Conservation (phyloP, 2,113 vertebrate species). For the Ahaetulla prasina region DNA sequence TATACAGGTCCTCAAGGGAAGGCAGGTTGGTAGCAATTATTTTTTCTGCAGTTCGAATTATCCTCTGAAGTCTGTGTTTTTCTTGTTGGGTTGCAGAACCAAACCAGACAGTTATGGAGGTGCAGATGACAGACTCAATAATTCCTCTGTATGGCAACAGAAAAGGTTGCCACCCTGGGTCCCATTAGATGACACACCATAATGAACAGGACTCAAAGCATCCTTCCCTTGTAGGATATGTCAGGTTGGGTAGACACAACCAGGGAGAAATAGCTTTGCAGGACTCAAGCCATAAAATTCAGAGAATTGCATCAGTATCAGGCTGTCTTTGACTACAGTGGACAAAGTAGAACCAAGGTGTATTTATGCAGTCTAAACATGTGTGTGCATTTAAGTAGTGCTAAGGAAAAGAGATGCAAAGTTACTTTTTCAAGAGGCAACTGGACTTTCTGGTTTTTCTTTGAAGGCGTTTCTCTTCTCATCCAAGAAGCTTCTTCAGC, state of each 20-base stretch:
- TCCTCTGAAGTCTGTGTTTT: no score
- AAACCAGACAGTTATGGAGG: no score
- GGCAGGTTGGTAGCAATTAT: no score
- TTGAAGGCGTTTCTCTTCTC: no score
- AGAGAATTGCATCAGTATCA: not conserved
- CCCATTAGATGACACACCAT: not conserved
- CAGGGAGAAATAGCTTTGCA: not conserved
- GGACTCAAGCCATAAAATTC: not conserved
- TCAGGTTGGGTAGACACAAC: not conserved
- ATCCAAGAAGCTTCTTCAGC: no score
- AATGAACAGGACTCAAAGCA: not conserved
- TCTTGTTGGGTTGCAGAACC: no score
- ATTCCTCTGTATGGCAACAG: no score
- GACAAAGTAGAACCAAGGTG: not conserved
- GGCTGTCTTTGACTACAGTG: not conserved
- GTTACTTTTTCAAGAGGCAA: no score
- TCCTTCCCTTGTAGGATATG: not conserved
- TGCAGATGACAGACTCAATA: no score
- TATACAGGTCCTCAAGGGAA: no score
- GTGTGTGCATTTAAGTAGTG: not conserved
- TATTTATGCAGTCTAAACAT: not conserved
- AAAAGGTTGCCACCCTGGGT: not conserved
- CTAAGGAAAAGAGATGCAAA: not conserved
- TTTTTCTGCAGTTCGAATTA: no score
- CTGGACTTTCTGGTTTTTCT: no score